phyloP scores from a whole-genome alignment of 2,888 invertebrate species.

The Bembecia ichneumoniformis region DNA sequence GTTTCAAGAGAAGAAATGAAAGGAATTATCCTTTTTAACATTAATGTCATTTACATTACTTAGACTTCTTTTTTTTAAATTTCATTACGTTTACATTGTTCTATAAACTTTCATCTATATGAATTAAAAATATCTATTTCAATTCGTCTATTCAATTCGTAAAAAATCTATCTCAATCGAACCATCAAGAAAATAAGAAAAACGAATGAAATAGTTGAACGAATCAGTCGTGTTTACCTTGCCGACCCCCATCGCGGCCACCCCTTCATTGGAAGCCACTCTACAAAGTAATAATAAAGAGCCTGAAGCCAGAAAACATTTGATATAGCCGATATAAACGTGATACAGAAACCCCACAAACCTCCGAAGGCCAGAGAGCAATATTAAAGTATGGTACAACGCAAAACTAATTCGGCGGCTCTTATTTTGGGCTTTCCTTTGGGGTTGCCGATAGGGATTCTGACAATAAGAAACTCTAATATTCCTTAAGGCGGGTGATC shows the following conservation, averaged over 20 bases:
- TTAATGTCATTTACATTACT: too few species aligned
- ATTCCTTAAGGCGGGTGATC: too few species aligned
- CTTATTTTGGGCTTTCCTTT: constrained; percentile 47
- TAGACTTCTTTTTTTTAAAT: too few species aligned
- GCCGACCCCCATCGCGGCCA: constrained; percentile 41
- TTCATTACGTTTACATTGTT: too few species aligned
- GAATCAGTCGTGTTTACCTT: constrained; percentile 61
- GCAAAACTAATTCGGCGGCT: constrained; percentile 60
- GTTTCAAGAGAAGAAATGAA: too few species aligned
- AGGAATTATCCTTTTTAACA: too few species aligned
- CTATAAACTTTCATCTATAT: too few species aligned
- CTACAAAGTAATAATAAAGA: constrained; percentile 68
- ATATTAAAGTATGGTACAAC: constrained; percentile 62
- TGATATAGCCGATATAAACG: constrained; percentile 59
- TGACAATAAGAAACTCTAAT: constrained; percentile 30
- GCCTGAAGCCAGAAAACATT: constrained; percentile 72
- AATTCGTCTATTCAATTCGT: neutral
- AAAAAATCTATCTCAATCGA: neutral
- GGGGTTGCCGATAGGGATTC: constrained; percentile 36
- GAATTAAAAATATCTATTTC: too few species aligned
- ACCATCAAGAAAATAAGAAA: constrained; percentile 30
- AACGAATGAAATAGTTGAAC: constrained; percentile 44
- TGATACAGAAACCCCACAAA: constrained; percentile 48
- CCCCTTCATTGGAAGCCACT: constrained; percentile 45
- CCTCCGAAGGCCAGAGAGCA: constrained; percentile 57